Evolutionary conservation across 2,113 vertebrate genomes (phyloP).

Genomic region (Catagonus wagneri): DNA sequence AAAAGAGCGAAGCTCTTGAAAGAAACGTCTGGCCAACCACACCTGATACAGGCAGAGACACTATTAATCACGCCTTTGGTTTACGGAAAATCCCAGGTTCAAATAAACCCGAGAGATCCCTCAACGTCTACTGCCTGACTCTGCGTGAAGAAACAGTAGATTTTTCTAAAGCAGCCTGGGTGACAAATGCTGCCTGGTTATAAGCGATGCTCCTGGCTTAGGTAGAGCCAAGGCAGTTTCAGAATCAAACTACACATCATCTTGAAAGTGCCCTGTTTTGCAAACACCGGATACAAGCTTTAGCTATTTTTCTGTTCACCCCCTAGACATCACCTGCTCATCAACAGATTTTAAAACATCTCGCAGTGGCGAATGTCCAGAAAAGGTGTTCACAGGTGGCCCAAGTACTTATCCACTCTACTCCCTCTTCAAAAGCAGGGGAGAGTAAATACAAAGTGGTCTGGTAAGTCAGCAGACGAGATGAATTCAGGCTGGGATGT

Average conservation of each 20-base stretch:
- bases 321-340: conserved; percentile 40
- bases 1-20: background rate
- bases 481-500: background rate
- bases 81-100: conserved; percentile 51
- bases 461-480: background rate
- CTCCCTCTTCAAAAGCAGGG: background rate
- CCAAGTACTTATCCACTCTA: background rate
- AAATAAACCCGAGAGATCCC: conserved; percentile 16
- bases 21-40: conserved; percentile 38
- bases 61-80: conserved; percentile 45
- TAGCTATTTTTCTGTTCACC: conserved; percentile 28
- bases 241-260: conserved; percentile 60
- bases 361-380: background rate
- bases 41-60: conserved; percentile 3
- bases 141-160: background rate
- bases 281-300: background rate
- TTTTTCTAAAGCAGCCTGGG: conserved; percentile 48
- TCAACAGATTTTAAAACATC: conserved; percentile 54
- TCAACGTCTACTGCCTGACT: background rate
- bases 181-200: conserved; percentile 44
- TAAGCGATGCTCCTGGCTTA: background rate
- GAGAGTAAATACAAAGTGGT: background rate
- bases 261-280: conserved; percentile 41
- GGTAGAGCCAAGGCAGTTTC: background rate
- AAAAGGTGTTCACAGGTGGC: background rate